A percentile compares a stretch with the other conserved stretches of the same genome.
Conservation (phyloP, 2,888 invertebrate genomes). For the Teinopalpus imperialis region DNA sequence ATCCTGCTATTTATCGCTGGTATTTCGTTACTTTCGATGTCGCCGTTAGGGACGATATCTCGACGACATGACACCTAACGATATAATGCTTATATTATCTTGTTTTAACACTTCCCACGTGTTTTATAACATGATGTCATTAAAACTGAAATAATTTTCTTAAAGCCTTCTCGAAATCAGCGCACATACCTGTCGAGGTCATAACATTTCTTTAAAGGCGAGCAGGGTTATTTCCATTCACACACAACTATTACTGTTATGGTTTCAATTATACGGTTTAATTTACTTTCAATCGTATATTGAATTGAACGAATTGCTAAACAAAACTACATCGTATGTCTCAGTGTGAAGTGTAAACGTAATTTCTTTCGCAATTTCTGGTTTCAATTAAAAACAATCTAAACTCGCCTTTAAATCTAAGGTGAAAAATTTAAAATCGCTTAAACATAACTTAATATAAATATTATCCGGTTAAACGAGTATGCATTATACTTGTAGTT, state of each 20-base stretch:
- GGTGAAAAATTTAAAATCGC: conserved; percentile 29
- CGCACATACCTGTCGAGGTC: conserved; percentile 64
- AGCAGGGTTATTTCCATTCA: conserved; percentile 45
- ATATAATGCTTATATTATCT: too few species aligned
- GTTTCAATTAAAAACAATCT: conserved; percentile 10
- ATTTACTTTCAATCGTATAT: conserved; percentile 25
- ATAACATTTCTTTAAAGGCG: conserved; percentile 66
- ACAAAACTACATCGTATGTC: conserved; percentile 32
- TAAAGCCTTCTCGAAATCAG: conserved; percentile 42
- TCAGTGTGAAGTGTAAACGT: conserved; percentile 29
- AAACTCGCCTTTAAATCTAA: conserved; percentile 23
- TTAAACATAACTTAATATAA: conserved; percentile 28
- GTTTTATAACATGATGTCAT: conserved; percentile 4
- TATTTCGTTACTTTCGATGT: too few species aligned
- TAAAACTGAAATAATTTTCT: conserved; percentile 24
- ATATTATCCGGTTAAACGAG: conserved; percentile 50
- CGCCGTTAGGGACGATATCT: too few species aligned
- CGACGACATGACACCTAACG: too few species aligned
- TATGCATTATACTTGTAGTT: conserved; percentile 40
- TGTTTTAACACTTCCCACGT: conserved; percentile 12
- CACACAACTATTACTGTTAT: conserved; percentile 37
- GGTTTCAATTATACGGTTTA: conserved; percentile 26
- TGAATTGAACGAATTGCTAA: conserved; percentile 32
- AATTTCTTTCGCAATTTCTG: conserved; percentile 32
- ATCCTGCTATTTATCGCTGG: too few species aligned